A percentile compares a stretch with the other conserved stretches of the same genome.
Evolutionary conservation across 2,797 vertebrate genomes (phyloP).

Genomic region (Sebastes matsubarae): DNA sequence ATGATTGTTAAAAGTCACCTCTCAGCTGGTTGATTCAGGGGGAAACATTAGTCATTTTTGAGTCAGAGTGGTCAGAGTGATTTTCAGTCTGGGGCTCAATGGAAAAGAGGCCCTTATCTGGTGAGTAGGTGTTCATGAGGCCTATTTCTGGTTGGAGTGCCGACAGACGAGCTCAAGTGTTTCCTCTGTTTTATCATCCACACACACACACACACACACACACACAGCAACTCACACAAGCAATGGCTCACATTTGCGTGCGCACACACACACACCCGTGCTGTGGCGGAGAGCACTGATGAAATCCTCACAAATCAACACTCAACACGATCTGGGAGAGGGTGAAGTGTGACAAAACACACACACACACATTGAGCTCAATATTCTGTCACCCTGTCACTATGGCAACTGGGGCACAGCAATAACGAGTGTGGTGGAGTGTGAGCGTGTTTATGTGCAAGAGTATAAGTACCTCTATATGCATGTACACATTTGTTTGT

Average conservation of each 20-base stretch:
- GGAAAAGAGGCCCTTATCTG: conserved; percentile 73
- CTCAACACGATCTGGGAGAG: conserved; percentile 32
- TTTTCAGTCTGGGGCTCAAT: conserved; percentile 66
- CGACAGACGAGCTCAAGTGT: conserved; percentile 69
- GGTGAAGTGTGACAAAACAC: conserved; percentile 46
- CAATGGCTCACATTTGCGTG: neutral
- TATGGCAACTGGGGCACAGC: conserved; percentile 67
- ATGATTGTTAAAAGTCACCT: neutral
- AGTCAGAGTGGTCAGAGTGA: conserved; percentile 60
- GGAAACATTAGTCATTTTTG: conserved; percentile 50
- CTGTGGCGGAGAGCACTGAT: conserved; percentile 21
- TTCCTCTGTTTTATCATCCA: conserved; percentile 61
- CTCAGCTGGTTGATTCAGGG: conserved; percentile 13
- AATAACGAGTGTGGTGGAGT: conserved; percentile 30
- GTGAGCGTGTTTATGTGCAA: conserved; percentile 37
- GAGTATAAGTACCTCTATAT: conserved; percentile 13
- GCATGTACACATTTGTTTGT: conserved; percentile 30
- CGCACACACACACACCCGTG: neutral
- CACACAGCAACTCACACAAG: neutral
- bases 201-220: conserved; percentile 17
- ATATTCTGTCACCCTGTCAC: conserved; percentile 65
- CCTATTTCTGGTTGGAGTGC: conserved; percentile 74
- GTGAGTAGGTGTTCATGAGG: conserved; percentile 74
- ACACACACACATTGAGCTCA: conserved; percentile 17
- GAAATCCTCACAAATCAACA: conserved; percentile 64